Evolutionary conservation across 2,113 vertebrate species (phyloP).

Genomic region (Caretta caretta): DNA sequence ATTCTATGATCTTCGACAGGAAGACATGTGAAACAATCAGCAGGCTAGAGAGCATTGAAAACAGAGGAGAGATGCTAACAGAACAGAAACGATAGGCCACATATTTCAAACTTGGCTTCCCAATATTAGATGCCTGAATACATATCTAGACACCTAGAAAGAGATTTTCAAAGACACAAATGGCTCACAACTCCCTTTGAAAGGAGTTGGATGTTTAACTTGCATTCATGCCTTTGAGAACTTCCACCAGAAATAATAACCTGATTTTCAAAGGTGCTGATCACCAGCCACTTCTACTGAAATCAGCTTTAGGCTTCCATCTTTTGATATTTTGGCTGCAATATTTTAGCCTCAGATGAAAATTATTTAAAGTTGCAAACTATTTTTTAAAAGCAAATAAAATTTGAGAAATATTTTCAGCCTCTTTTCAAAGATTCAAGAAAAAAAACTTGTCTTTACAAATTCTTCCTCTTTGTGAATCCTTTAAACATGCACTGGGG

Average conservation of each 20-base stretch:
- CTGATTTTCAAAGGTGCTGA: not conserved
- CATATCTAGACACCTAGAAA: not conserved
- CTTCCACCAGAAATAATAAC: not conserved
- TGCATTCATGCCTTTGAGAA: constrained; percentile 28
- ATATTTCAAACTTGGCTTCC: constrained; percentile 11
- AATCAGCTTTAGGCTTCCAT: not conserved
- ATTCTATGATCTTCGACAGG: not conserved
- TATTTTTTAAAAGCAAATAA: constrained; percentile 24
- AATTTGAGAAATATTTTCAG: not conserved
- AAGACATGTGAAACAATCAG: constrained; percentile 7
- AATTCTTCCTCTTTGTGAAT: not conserved
- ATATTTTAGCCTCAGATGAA: not conserved
- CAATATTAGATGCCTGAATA: not conserved
- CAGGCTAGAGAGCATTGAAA: not conserved
- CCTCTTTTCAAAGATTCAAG: not conserved
- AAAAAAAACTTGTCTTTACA: not conserved
- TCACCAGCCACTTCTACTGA: not conserved
- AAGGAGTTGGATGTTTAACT: constrained; percentile 38
- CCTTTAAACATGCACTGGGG: not conserved
- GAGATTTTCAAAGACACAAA: constrained; percentile 34
- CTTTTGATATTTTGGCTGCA: not conserved
- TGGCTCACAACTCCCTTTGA: constrained; percentile 34
- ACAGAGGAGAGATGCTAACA: constrained; percentile 21
- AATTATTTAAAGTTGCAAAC: constrained; percentile 39
- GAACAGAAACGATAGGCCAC: constrained; percentile 34